phyloP scores from a whole-genome alignment of 2,888 invertebrate genomes.

The Imbricaverruca yamaguchii region DNA sequence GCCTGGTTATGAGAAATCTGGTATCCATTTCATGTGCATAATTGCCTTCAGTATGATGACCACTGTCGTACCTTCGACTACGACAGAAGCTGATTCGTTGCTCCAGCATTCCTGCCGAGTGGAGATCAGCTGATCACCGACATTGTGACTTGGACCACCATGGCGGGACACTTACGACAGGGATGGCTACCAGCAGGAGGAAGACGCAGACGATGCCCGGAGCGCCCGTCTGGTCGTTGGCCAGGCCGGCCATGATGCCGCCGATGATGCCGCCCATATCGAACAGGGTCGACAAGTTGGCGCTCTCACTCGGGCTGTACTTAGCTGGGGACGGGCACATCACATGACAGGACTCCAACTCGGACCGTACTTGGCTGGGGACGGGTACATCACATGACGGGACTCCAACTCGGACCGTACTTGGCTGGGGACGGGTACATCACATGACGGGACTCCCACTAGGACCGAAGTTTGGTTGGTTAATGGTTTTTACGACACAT shows the following conservation, averaged over 20 bases:
- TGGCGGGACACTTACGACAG: conserved; percentile 54
- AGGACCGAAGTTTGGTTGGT: no score
- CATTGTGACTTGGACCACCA: background rate
- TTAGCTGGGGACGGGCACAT: background rate
- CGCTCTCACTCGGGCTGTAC: conserved; percentile 53
- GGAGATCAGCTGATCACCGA: no score
- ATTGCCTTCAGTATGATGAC: no score
- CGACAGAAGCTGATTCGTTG: no score
- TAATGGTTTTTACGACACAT: no score
- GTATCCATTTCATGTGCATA: no score
- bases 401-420: background rate
- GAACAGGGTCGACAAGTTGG: conserved; percentile 70
- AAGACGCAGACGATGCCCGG: conserved; percentile 77
- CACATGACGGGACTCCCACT: no score
- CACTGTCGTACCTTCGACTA: no score
- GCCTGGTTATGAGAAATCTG: no score
- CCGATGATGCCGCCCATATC: conserved; percentile 87
- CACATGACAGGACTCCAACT: background rate
- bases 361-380: background rate
- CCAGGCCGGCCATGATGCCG: conserved; percentile 75
- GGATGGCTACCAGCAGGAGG: conserved; percentile 72
- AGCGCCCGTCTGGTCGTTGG: conserved; percentile 74
- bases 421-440: background rate
- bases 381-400: background rate
- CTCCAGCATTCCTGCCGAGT: no score